Percentiles rank a stretch among this genome's conserved stretches.
Conservation (phyloP, 1,140 invertebrate genomes). For the Macrobrachium nipponense region DNA sequence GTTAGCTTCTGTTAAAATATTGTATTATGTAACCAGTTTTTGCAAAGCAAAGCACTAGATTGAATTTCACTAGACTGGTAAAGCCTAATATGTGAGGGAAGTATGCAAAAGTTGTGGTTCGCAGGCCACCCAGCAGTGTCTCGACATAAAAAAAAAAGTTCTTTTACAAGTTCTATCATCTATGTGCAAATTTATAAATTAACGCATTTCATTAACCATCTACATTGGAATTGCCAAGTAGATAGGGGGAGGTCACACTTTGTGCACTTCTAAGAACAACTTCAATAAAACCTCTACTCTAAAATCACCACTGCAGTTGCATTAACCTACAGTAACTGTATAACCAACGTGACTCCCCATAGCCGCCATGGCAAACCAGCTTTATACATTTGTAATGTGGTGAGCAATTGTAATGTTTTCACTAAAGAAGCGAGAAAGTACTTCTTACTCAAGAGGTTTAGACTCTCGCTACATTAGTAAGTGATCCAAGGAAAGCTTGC, state of each 20-base stretch:
- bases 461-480: neutral
- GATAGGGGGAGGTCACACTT: slow-evolving; percentile 63
- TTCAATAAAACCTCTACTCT: slow-evolving; percentile 39
- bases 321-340: slow-evolving; percentile 7
- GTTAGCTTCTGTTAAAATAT: no score
- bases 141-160: neutral
- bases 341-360: slow-evolving; percentile 61
- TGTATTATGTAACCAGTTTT: no score
- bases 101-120: slow-evolving; percentile 4
- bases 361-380: slow-evolving; percentile 62
- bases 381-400: slow-evolving; percentile 56
- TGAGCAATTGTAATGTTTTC: slow-evolving; percentile 17
- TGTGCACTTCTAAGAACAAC: slow-evolving; percentile 22
- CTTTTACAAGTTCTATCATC: slow-evolving; percentile 13
- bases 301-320: slow-evolving; percentile 9
- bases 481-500: slow-evolving; percentile 10
- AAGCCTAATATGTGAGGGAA: no score
- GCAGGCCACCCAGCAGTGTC: neutral
- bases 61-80: no score
- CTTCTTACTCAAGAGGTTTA: neutral
- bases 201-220: slow-evolving; percentile 44
- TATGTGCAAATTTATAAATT: slow-evolving; percentile 56
- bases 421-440: neutral
- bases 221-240: slow-evolving; percentile 61
- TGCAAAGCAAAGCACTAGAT: no score